A percentile compares a stretch with the other conserved stretches of the same genome.
These are phyloP conservation scores for Mimas tiliae DNA, from an alignment of 2,888 invertebrate genomes.

Conservation along the genomic window DNA sequence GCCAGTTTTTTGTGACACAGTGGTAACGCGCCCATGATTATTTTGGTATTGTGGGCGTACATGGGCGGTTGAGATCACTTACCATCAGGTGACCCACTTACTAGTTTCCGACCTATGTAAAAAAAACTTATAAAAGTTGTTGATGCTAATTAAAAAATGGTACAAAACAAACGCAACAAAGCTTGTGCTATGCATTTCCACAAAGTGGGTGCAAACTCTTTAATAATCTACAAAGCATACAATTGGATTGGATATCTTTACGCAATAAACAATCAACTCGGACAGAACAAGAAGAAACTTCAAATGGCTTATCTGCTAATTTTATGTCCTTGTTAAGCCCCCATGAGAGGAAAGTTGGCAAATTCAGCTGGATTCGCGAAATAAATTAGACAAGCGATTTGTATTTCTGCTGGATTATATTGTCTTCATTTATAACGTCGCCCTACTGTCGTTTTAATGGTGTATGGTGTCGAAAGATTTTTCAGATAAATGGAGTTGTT, in stretches of 20 bases:
- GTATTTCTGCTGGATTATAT: conserved; percentile 67
- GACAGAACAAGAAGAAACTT: not conserved
- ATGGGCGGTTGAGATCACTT: too few relatives aligned
- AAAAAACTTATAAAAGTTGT: not conserved
- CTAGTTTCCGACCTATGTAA: too few relatives aligned
- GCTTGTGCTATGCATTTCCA: not conserved
- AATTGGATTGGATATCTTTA: conserved; percentile 4
- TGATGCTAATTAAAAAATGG: not conserved
- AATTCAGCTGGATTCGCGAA: conserved; percentile 59
- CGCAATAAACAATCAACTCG: conserved; percentile 3
- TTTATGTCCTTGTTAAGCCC: conserved; percentile 28
- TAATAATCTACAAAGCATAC: conserved; percentile 5
- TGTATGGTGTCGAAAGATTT: conserved; percentile 42
- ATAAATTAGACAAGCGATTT: conserved; percentile 72
- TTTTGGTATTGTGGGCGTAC: too few relatives aligned
- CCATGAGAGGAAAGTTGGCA: conserved; percentile 31
- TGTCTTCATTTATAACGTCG: conserved; percentile 69
- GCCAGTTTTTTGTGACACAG: too few relatives aligned
- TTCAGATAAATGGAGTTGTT: conserved; percentile 30
- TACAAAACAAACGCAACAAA: not conserved
- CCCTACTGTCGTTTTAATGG: conserved; percentile 37
- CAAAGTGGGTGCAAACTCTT: not conserved
- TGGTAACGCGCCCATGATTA: too few relatives aligned
- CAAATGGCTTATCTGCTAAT: conserved; percentile 26
- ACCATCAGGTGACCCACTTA: too few relatives aligned